Evolutionary conservation across 2,888 invertebrate species (phyloP), one percentile per base, ranked within the genome.

Genomic region (Clistopyga incitator): DNA sequence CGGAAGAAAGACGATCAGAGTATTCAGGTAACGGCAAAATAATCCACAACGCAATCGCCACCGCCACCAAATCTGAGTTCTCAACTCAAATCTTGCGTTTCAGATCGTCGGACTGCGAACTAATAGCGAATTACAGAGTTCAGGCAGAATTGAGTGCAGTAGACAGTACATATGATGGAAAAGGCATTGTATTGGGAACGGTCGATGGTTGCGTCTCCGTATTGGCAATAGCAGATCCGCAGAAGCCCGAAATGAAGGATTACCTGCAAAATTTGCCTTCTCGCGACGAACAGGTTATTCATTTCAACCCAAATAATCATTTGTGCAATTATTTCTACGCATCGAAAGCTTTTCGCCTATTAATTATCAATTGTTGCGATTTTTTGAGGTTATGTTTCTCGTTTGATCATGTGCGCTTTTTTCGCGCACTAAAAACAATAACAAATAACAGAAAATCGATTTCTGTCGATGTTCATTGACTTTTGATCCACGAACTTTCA

Each of bases 181-280:
- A 95, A 86, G 96, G 97, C 23, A 95, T 98, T 47, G 97, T 98
- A 0, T 94, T 99, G 71, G 98, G 98, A 0, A 98, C 98, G 0
- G 97, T 98, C 0, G 99, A 99, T 91, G 99, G 99, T 6, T 98
- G 98, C 91, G 95, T 99, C 77, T 98, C 98, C 0, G 97, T 98
- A n/a, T 94, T 99, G 78, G 97, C 97, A 18, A 95, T 97, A 84
- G 96, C 95, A 0, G 97, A 97, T 93, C 95, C 96, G 0, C 94
- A 94, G 11, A 96, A 96, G 88, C 93, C 94, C 29, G 95, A 95
- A 89, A 95, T 96, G 94, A 93, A 94, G 84, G 94, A 95, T 56
- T 96, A 95, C 91, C 92, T 97, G 25, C 94, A 94, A 68, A 94
- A 94, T 80, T 94, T 97, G 90, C 97, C 97, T 0, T 97, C 97